These are phyloP conservation scores for Stratiomys singularior DNA, from an alignment of 2,888 invertebrate genomes.

Conservation along the genomic window DNA sequence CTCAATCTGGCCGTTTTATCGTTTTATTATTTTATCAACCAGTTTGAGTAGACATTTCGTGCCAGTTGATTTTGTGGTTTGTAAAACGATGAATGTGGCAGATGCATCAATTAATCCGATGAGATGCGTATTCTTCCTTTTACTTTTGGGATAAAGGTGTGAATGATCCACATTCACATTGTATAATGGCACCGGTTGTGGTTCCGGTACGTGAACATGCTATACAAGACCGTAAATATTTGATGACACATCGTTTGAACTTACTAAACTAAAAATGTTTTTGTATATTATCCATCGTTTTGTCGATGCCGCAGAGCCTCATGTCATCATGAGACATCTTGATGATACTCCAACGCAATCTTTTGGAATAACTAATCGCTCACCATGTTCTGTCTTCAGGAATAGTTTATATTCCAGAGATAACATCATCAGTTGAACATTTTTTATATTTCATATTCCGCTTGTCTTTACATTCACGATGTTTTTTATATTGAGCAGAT, in stretches of 20 bases:
- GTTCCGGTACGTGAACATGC: conserved; percentile 54
- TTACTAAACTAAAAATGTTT: conserved; percentile 62
- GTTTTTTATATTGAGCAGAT: conserved; percentile 40
- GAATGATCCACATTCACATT: conserved; percentile 52
- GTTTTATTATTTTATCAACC: no score
- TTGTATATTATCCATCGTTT: conserved; percentile 39
- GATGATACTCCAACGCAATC: conserved; percentile 46
- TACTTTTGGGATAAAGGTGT: conserved; percentile 50
- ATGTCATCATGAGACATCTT: conserved; percentile 45
- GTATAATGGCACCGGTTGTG: conserved; percentile 51
- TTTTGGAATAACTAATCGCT: conserved; percentile 48
- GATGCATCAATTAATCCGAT: conserved; percentile 54
- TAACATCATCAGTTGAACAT: neutral
- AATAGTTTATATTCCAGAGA: neutral
- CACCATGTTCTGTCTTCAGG: conserved; percentile 10
- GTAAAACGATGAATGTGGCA: conserved; percentile 12
- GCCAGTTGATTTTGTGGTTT: conserved; percentile 24
- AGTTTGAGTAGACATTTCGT: conserved; percentile 3
- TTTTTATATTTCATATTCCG: neutral
- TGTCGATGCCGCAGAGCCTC: conserved; percentile 46
- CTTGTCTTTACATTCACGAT: conserved; percentile 47
- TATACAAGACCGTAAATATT: conserved; percentile 61
- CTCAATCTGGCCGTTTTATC: no score
- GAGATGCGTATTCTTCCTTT: conserved; percentile 44
- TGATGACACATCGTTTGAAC: conserved; percentile 59